Evolutionary conservation across 2,797 vertebrate genomes (phyloP).

Genomic region (Enteromius thamalakanensis): DNA sequence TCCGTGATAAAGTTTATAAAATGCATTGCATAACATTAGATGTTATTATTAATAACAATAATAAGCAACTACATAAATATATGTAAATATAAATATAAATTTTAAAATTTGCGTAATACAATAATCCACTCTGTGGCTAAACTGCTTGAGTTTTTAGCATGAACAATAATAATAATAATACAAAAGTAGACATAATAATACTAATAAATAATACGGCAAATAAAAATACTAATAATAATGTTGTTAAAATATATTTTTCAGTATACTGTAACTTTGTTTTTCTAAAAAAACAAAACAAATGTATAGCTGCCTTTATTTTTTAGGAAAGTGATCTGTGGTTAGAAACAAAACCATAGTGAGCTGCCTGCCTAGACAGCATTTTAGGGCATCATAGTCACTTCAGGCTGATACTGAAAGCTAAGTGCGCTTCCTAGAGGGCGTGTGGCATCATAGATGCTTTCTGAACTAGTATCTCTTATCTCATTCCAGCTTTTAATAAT

Average conservation of each 20-base stretch:
- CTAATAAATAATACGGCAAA: not conserved
- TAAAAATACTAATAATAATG: not conserved
- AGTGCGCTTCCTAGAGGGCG: not conserved
- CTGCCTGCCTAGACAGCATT: not conserved
- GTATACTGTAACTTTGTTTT: not conserved
- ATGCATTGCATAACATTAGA: not conserved
- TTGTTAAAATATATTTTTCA: not conserved
- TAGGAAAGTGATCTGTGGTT: not conserved
- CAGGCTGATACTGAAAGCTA: not conserved
- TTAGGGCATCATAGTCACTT: not conserved
- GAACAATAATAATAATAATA: not conserved
- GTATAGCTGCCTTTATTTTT: not conserved
- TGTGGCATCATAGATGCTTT: not conserved
- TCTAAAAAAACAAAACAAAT: not conserved
- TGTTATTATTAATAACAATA: not conserved
- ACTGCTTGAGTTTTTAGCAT: not conserved
- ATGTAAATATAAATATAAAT: not conserved
- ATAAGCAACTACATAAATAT: not conserved
- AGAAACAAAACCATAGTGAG: not conserved
- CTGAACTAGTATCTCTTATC: constrained; percentile 9
- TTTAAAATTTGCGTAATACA: not conserved
- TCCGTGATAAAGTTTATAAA: not conserved
- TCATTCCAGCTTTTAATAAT: constrained; percentile 15
- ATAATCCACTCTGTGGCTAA: not conserved
- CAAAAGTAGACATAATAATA: not conserved